Base-by-base conservation (phyloP, 1,140 invertebrate species). In the Archivesica marissinica region DNA sequence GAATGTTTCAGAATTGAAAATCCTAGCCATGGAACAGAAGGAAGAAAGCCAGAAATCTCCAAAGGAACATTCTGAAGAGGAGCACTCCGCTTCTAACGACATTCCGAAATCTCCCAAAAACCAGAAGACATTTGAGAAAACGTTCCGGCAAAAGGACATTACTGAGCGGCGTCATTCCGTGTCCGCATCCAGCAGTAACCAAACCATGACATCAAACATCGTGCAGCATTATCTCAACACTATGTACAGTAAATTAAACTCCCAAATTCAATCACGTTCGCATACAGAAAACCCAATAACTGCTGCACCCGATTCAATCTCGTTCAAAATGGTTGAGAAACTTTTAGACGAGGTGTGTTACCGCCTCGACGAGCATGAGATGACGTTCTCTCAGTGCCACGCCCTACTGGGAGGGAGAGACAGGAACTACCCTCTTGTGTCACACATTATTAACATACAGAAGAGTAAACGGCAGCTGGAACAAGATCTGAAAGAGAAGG, bases 381-480 rank as follows among this genome's bases (percentile, higher is more conserved):
- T 75, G 70, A 61, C 80, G 4, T 61, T 75, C 52, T 74, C 80
- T 35, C 80, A 83, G 44, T 83, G 80, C 44, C 80, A 83, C 50
- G 80, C 80, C 1, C 44, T 83, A 39, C 56, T 83, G 20, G 80
- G 80, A 1, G 80, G 80, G 17, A 61, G 59, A 23, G 80, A 83
- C 70, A 52, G 80, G 17, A 83, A 83, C 54, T 83, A 75, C 44
- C 80, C 80, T 20, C 52, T 83, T n/a, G 80, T 83, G 4, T 83
- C 80, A 9, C 80, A 83, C n/a, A 83, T 83, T n/a, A 83, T 83
- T 47, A 83, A 83, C 56, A n/a, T 83, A 7, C 80, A 83, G 54
- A 83, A 83, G 25, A 17, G 30, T 1, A 83, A 83, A 33, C 25
- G 70, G 33, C 64, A 83, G 35, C 30, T 83, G 33, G 80, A 83